Evolutionary conservation across 2,797 vertebrate genomes (phyloP).

Genomic region (Carcharodon carcharias): DNA sequence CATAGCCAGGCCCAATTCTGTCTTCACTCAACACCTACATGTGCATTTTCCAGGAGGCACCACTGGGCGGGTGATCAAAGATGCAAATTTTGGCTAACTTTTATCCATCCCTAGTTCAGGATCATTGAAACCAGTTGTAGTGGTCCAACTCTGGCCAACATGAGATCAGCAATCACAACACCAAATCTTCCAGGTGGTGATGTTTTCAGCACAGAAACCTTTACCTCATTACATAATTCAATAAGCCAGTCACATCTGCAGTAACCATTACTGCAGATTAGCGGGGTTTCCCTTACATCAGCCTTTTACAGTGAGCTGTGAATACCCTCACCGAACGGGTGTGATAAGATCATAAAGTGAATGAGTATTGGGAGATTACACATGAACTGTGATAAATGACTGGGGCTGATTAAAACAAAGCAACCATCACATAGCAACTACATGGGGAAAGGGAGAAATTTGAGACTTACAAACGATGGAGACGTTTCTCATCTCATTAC

Average conservation of each 20-base stretch:
- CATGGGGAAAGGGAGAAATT: not conserved
- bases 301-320: not conserved
- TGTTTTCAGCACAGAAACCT: not conserved
- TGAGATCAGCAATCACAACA: not conserved
- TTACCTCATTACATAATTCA: not conserved
- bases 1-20: not conserved
- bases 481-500: not conserved
- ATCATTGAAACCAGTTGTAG: not conserved
- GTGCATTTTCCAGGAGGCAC: not conserved
- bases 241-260: not conserved
- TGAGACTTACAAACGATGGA: not conserved
- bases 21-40: not conserved
- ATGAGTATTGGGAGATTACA: not conserved
- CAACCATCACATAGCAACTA: not conserved
- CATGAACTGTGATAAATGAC: not conserved
- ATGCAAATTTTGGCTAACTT: not conserved
- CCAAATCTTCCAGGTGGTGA: not conserved
- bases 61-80: not conserved
- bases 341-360: constrained; percentile 19
- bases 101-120: not conserved
- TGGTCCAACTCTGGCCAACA: not conserved
- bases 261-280: not conserved
- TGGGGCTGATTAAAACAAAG: not conserved
- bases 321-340: not conserved
- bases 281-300: not conserved